phyloP scores from a whole-genome alignment of 2,797 vertebrate species.

The Lophius americanus region DNA sequence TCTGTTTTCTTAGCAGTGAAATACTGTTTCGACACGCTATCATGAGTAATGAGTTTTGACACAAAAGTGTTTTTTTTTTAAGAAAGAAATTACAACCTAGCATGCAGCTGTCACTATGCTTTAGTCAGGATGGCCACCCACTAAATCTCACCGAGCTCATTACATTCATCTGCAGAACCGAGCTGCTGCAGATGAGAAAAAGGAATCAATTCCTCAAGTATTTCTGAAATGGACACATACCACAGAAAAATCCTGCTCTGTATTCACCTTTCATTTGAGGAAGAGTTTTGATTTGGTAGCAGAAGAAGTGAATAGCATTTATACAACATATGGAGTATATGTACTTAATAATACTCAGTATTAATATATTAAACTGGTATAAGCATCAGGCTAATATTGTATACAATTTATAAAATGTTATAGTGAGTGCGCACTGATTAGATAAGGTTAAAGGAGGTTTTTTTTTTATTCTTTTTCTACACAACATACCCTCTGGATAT shows the following conservation, averaged over 20 bases:
- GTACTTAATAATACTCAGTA: slow-evolving; percentile 11
- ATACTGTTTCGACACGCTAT: slow-evolving; percentile 64
- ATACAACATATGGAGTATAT: neutral
- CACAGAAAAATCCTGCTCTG: slow-evolving; percentile 2
- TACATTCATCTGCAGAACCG: slow-evolving; percentile 43
- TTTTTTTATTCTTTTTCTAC: slow-evolving; percentile 60
- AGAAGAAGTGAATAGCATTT: neutral
- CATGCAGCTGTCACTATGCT: slow-evolving; percentile 77
- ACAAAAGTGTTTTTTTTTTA: slow-evolving; percentile 70
- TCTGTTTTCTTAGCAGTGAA: slow-evolving; percentile 54
- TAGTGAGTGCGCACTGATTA: slow-evolving; percentile 46
- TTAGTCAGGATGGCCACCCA: slow-evolving; percentile 72
- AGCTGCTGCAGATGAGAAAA: slow-evolving; percentile 50
- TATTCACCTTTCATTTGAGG: slow-evolving; percentile 15
- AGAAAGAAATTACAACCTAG: slow-evolving; percentile 80
- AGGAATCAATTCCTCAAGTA: slow-evolving; percentile 26
- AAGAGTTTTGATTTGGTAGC: slow-evolving; percentile 12
- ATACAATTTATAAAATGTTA: slow-evolving; percentile 45
- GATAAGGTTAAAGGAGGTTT: slow-evolving; percentile 67
- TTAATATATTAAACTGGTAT: slow-evolving; percentile 2
- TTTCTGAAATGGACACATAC: slow-evolving; percentile 26
- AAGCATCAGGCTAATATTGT: slow-evolving; percentile 17
- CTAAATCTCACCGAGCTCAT: slow-evolving; percentile 78
- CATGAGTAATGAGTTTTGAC: slow-evolving; percentile 70
- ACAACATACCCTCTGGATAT: slow-evolving; percentile 56